phyloP scores from a whole-genome alignment of 2,888 invertebrate genomes.

The Agrotis clavis region DNA sequence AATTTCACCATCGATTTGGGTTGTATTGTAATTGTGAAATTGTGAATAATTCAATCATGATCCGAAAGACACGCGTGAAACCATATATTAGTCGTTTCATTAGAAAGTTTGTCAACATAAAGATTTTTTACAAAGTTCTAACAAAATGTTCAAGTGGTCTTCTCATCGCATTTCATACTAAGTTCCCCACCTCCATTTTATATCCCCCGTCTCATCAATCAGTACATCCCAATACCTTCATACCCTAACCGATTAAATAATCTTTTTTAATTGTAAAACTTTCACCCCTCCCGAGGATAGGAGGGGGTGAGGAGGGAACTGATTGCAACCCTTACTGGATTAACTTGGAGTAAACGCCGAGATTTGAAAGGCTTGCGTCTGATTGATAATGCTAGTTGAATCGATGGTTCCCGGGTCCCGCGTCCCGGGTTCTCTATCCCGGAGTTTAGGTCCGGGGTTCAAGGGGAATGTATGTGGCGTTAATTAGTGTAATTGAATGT shows the following conservation, averaged over 20 bases:
- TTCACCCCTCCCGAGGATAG: constrained; percentile 17
- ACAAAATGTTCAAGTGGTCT: neutral
- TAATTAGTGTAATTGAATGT: constrained; percentile 30
- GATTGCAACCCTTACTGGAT: constrained; percentile 62
- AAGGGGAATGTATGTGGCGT: constrained; percentile 10
- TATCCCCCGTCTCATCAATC: neutral
- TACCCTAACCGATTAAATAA: constrained; percentile 55
- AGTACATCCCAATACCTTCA: constrained; percentile 35
- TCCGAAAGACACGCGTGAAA: too few species aligned
- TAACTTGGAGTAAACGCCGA: constrained; percentile 57
- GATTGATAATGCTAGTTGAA: constrained; percentile 54
- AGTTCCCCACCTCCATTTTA: neutral
- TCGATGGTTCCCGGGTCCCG: constrained; percentile 1
- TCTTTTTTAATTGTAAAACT: constrained; percentile 68
- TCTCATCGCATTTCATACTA: neutral
- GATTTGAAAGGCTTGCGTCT: constrained; percentile 52
- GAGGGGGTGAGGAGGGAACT: constrained; percentile 15
- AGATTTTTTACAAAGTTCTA: neutral
- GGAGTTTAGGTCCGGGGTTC: neutral
- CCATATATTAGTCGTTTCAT: too few species aligned
- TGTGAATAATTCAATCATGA: too few species aligned
- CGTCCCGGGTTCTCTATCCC: neutral
- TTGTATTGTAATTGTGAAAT: too few species aligned
- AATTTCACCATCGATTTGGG: too few species aligned
- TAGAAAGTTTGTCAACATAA: too few species aligned